Evolutionary conservation across 2,888 invertebrate genomes (phyloP), one percentile per base, ranked within the genome.

Genomic region (Cylindroiulus punctatus): DNA sequence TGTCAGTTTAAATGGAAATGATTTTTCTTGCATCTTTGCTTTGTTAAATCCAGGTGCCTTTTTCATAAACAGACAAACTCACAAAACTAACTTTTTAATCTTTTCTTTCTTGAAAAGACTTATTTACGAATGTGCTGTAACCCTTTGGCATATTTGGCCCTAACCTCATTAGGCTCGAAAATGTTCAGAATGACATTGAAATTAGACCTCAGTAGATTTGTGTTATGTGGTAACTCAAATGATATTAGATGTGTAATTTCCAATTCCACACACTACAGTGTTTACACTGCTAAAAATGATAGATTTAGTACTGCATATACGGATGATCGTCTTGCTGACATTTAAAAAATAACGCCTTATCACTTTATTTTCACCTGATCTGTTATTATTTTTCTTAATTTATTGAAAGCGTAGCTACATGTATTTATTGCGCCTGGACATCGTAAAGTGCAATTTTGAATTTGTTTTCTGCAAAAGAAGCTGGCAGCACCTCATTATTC

Each of bases 291-390:
- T 57, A 22, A 26, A 65, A 26, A 65, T 26, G 26, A 26, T 65
- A 65, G 65, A 65, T 4, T 22, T 65, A 65, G 65, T 65, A 10
- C 26, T 65, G 65, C 65, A 26, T 12, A 26, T 65, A 8, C 65
- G n/a, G 65, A 26, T 65, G 26, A 65, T 26, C 22, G 26, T 65
- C 7, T n/a, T 22, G 65, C n/a, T 26, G 26, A 65, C 26, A 4
- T 65, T 65, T 65, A 19, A 12, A 22, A 65, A 26, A 65, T 65
- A 65, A 65, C 26, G 65, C 65, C 65, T 65, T 65, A 65, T 57
- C 10, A 26, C 22, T 26, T 47, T 12, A 12, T 47, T 47, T 65
- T 65, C 40, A 65, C 12, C 10, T 65, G 4, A 8, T 26, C 8
- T 65, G 7, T 22, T 65, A 65, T 65, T 65, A 65, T 57, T 65